Conservation (phyloP, 2,888 invertebrate species). For the Leptogaster cylindrica region DNA sequence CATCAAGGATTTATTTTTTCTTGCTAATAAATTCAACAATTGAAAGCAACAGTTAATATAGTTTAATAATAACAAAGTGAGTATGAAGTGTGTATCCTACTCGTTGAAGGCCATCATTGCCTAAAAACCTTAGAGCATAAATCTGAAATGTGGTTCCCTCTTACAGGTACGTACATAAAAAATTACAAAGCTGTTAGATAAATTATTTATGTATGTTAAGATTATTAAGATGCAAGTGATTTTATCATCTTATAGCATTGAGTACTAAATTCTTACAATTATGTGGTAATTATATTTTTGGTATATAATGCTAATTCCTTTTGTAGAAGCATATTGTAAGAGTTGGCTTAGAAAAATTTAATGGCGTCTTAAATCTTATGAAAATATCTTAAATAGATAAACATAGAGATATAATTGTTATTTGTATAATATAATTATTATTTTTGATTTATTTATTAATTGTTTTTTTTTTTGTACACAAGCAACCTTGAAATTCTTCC, state of each 20-base stretch:
- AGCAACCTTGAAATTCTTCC: constrained; percentile 61
- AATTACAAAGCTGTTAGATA: constrained; percentile 14
- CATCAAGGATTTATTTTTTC: no score
- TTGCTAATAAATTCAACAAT: no score
- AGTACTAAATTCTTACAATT: no score
- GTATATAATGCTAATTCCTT: constrained; percentile 9
- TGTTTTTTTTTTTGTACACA: constrained; percentile 47
- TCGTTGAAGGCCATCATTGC: no score
- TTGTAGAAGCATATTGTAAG: constrained; percentile 3
- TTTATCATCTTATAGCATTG: no score
- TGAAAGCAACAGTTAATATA: background rate
- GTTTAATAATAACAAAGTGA: constrained; percentile 15
- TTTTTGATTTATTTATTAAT: constrained; percentile 11
- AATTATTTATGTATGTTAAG: no score
- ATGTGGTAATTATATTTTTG: no score
- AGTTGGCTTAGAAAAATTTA: constrained; percentile 29
- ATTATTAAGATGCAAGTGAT: no score
- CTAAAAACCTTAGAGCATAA: constrained; percentile 5
- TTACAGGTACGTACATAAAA: constrained; percentile 9
- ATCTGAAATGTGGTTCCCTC: background rate
- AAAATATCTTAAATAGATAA: constrained; percentile 12
- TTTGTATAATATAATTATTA: no score
- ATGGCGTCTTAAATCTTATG: background rate
- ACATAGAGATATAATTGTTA: no score
- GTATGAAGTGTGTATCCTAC: constrained; percentile 1